These are phyloP conservation scores for Bos indicus DNA, from an alignment of 2,113 vertebrate genomes.

Conservation along the genomic window DNA sequence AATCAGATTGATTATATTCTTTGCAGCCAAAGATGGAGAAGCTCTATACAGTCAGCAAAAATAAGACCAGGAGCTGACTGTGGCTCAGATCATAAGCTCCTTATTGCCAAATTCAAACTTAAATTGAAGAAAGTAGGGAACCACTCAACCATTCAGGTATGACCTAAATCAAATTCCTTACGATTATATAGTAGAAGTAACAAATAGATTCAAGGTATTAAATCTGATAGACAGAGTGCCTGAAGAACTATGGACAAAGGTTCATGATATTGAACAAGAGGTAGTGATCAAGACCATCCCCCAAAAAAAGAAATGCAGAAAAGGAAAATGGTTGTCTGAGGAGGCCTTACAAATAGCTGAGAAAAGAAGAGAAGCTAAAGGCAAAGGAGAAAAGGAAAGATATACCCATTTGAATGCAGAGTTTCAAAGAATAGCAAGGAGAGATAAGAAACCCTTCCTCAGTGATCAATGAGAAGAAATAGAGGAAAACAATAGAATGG, in stretches of 20 bases:
- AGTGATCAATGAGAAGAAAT: neutral
- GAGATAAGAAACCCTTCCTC: neutral
- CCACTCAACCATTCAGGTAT: neutral
- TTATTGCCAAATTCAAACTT: neutral
- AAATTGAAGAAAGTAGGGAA: neutral
- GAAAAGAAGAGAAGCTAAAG: neutral
- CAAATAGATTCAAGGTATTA: neutral
- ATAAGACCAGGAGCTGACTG: neutral
- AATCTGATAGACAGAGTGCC: neutral
- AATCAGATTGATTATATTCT: neutral
- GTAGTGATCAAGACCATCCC: neutral
- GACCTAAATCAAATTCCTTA: neutral
- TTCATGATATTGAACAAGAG: neutral
- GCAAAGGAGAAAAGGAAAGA: neutral
- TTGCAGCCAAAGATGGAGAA: neutral
- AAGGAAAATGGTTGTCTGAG: neutral
- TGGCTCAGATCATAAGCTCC: neutral
- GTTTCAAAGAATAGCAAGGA: neutral
- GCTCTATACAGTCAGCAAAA: neutral
- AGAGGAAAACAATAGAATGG: neutral
- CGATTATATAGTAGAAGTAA: neutral
- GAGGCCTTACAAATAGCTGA: neutral
- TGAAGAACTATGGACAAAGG: neutral
- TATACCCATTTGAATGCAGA: neutral
- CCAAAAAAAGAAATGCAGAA: neutral